Percentiles rank a stretch among this genome's conserved stretches.
These are phyloP conservation scores for Nycteola revayana DNA, from an alignment of 2,888 invertebrate genomes.

Conservation along the genomic window DNA sequence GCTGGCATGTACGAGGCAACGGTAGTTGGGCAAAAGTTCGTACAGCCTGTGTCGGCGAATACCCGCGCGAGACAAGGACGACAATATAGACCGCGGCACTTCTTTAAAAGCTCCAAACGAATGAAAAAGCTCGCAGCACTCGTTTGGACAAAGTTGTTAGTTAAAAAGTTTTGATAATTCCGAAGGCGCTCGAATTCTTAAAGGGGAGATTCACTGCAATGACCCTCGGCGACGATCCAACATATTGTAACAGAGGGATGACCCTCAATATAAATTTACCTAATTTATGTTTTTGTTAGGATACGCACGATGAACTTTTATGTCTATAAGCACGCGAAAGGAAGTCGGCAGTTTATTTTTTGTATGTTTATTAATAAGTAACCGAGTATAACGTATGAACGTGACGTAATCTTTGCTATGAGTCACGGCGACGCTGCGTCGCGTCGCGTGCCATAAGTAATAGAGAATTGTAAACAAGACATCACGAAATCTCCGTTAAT, in stretches of 20 bases:
- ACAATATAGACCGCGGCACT: constrained; percentile 37
- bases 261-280: constrained; percentile 76
- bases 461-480: constrained; percentile 55
- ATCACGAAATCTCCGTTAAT: constrained; percentile 44
- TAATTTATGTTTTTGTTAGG: constrained; percentile 79
- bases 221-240: constrained; percentile 73
- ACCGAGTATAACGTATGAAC: constrained; percentile 45
- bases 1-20: constrained; percentile 53
- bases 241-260: constrained; percentile 79
- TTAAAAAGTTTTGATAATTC: constrained; percentile 80
- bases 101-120: constrained; percentile 53
- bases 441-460: constrained; percentile 60
- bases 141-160: constrained; percentile 74
- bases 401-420: constrained; percentile 11
- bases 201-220: constrained; percentile 68
- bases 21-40: constrained; percentile 43
- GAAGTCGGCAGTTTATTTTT: constrained; percentile 70
- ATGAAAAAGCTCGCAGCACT: constrained; percentile 61
- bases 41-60: constrained; percentile 38
- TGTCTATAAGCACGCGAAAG: constrained; percentile 75
- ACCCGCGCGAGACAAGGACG: constrained; percentile 56
- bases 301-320: constrained; percentile 79
- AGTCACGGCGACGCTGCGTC: too few species aligned
- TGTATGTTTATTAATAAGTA: constrained; percentile 69
- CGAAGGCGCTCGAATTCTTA: constrained; percentile 57